phyloP scores from a whole-genome alignment of 2,797 vertebrate genomes.

The Manis pentadactyla region DNA sequence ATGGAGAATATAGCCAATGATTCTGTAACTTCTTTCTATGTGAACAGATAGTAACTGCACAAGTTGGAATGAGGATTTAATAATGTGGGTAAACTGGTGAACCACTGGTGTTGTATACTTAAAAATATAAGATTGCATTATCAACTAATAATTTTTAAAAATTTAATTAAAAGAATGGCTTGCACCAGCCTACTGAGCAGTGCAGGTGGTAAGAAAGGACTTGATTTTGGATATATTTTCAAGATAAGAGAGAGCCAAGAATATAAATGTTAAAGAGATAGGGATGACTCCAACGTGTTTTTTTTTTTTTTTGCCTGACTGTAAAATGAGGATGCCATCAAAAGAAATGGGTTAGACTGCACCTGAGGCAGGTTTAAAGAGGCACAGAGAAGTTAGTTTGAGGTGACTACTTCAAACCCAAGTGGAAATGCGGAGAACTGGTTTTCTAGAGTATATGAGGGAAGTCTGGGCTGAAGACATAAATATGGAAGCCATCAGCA shows the following conservation, averaged over 20 bases:
- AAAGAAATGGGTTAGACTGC: not conserved
- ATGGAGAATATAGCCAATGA: too few relatives aligned
- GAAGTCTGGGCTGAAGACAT: not conserved
- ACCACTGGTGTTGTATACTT: too few relatives aligned
- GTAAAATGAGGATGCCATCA: not conserved
- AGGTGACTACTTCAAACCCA: not conserved
- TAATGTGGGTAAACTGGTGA: too few relatives aligned
- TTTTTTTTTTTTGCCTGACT: not conserved
- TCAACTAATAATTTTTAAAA: too few relatives aligned
- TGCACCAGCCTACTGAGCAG: not conserved
- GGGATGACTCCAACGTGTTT: not conserved
- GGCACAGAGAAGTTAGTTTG: not conserved
- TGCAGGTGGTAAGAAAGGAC: not conserved
- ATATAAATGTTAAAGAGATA: constrained; percentile 7
- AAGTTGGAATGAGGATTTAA: too few relatives aligned
- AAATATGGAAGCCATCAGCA: constrained; percentile 41
- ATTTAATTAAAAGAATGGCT: not conserved
- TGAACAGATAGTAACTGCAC: too few relatives aligned
- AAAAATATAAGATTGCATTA: too few relatives aligned
- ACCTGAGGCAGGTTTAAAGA: not conserved
- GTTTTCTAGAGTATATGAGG: not conserved
- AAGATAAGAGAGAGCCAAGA: constrained; percentile 44
- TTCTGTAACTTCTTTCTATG: too few relatives aligned
- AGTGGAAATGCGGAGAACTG: not conserved
- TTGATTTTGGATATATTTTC: constrained; percentile 42